phyloP scores from a whole-genome alignment of 2,888 invertebrate genomes.

The Agriopis marginaria region DNA sequence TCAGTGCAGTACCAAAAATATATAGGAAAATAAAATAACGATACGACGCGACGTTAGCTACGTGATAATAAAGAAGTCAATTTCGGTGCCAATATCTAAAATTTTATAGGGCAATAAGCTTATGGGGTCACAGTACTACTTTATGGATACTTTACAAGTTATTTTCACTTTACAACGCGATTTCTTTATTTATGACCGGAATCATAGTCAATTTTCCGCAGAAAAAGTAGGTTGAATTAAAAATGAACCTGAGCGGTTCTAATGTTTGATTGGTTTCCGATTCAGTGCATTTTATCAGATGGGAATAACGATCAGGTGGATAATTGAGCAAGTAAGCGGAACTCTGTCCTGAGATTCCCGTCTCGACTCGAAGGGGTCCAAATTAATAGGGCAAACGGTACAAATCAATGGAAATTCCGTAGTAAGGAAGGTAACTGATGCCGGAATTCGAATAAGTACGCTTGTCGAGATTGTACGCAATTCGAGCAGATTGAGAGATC shows the following conservation, averaged over 20 bases:
- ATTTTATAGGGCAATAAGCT: slow-evolving; percentile 36
- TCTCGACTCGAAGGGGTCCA: slow-evolving; percentile 30
- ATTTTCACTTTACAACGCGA: slow-evolving; percentile 36
- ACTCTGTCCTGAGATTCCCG: slow-evolving; percentile 18
- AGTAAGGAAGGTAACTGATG: slow-evolving; percentile 34
- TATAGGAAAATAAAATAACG: slow-evolving; percentile 22
- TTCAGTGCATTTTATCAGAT: slow-evolving; percentile 24
- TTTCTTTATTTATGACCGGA: slow-evolving; percentile 23
- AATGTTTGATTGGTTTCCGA: slow-evolving; percentile 26
- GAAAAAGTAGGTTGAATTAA: slow-evolving; percentile 10
- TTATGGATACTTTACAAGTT: slow-evolving; percentile 36
- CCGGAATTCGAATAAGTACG: slow-evolving; percentile 42
- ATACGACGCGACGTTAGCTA: slow-evolving; percentile 21
- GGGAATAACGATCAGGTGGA: slow-evolving; percentile 21
- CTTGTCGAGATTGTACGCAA: slow-evolving; percentile 41
- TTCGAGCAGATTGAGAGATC: slow-evolving; percentile 44
- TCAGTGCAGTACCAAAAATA: slow-evolving; percentile 10
- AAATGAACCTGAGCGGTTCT: slow-evolving; percentile 10
- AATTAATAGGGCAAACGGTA: slow-evolving; percentile 35
- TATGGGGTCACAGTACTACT: slow-evolving; percentile 32
- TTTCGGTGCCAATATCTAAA: slow-evolving; percentile 32
- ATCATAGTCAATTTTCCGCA: slow-evolving; percentile 10
- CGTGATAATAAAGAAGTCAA: slow-evolving; percentile 37
- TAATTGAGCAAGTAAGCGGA: slow-evolving; percentile 29
- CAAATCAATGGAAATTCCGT: slow-evolving; percentile 38